Base-by-base conservation (phyloP, 2,113 vertebrate species). In the Erinaceus europaeus region DNA sequence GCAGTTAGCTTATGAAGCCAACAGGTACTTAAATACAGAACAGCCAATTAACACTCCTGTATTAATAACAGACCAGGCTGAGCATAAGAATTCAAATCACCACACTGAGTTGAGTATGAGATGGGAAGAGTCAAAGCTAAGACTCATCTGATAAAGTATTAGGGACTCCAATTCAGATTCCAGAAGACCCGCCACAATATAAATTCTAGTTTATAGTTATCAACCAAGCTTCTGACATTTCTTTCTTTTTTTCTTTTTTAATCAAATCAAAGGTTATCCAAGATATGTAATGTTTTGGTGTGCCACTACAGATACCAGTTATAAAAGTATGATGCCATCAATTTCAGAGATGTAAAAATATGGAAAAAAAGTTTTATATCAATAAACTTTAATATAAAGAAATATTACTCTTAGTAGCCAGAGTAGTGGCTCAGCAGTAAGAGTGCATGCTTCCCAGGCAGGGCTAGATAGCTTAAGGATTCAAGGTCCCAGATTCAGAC, bases 201-300 rank as follows among this genome's bases (percentile, higher is more conserved):
- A 85, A 90, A 75, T 55, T 86, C 40, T 80, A 86, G 71, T n/a
- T 59, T 59, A 71, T 0, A 80, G 23, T 44, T 86, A 88, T 59
- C 57, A 71, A 93, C 40, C 48, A 92, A 72, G 46, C 81, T 93
- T 92, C 82, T 91, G 87, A 79, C n/a, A 86, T 72, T 89, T 87
- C 59, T 81, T 82, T 68, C 48, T 55, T n/a, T n/a, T n/a, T 55
- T 55, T 55, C 17, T 55, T 55, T 78, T 64, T 85, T 91, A 44
- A 82, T 86, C 44, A 89, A 91, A 69, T 64, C 46, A 86, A 83
- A 78, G n/a, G 53, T 89, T n/a, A 34, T 69, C 72, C 88, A 72
- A 75, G 67, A 77, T 42, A 92, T 17, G 84, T 9, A 89, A 48
- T 83, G 14, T 88, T 48, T 90, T 89, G 68, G 68, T 46, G 17